Percentiles rank a stretch among this genome's conserved stretches.
Evolutionary conservation across 2,888 invertebrate species (phyloP).

Genomic region (Drosophila conformis): DNA sequence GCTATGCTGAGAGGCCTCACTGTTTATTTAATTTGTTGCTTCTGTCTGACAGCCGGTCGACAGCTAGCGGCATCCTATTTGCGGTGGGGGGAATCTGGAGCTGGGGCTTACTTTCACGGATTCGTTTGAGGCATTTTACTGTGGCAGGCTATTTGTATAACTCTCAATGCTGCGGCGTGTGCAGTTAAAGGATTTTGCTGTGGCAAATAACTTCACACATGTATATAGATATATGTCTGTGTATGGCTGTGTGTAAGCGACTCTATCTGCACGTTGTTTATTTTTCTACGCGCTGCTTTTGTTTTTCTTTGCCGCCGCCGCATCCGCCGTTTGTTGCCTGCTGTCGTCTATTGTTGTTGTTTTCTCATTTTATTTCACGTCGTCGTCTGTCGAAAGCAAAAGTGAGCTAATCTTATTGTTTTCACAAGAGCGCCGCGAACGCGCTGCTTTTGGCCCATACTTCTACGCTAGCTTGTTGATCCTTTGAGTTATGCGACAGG

Average conservation of each 20-base stretch:
- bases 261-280: slow-evolving; percentile 64
- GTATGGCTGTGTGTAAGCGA: slow-evolving; percentile 21
- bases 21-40: slow-evolving; percentile 76
- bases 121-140: slow-evolving; percentile 49
- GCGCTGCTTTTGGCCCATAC: slow-evolving; percentile 31
- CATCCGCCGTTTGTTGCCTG: slow-evolving; percentile 4
- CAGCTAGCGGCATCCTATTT: slow-evolving; percentile 44
- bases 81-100: neutral
- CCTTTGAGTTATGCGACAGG: slow-evolving; percentile 76
- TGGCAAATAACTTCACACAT: slow-evolving; percentile 68
- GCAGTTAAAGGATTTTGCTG: slow-evolving; percentile 80
- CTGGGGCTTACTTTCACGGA: slow-evolving; percentile 15
- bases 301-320: slow-evolving; percentile 64
- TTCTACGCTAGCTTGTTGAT: slow-evolving; percentile 63
- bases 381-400: slow-evolving; percentile 55
- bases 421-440: slow-evolving; percentile 64
- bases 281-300: slow-evolving; percentile 73
- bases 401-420: slow-evolving; percentile 81
- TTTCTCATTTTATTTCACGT: slow-evolving; percentile 74
- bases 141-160: slow-evolving; percentile 70
- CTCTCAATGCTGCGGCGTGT: slow-evolving; percentile 66
- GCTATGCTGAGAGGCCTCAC: slow-evolving; percentile 50
- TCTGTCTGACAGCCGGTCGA: slow-evolving; percentile 50
- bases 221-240: slow-evolving; percentile 9
- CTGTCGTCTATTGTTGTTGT: slow-evolving; percentile 38